These are phyloP conservation scores for Thecocarcelia acutangulata DNA, from an alignment of 2,888 invertebrate genomes.

Conservation along the genomic window DNA sequence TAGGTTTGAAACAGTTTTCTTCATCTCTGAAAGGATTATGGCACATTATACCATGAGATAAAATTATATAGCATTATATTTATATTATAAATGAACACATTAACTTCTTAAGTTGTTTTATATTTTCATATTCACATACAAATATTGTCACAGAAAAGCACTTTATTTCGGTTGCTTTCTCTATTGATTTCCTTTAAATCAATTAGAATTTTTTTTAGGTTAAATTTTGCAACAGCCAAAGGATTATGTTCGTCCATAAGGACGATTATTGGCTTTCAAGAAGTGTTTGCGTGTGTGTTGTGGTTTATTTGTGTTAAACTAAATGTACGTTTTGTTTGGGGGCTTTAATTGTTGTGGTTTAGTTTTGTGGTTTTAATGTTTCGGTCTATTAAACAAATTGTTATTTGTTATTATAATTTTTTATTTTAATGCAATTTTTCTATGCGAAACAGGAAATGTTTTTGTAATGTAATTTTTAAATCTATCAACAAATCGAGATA, in stretches of 20 bases:
- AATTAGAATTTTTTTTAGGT: slow-evolving; percentile 10
- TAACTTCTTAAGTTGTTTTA: not conserved
- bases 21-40: slow-evolving; percentile 14
- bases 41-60: not conserved
- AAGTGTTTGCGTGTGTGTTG: not conserved
- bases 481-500: too few species aligned
- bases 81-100: slow-evolving; percentile 22
- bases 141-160: slow-evolving; percentile 10
- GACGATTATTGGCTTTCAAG: not conserved
- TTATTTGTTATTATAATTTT: not conserved
- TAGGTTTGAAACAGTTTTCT: slow-evolving; percentile 20
- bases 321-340: not conserved
- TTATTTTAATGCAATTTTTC: not conserved
- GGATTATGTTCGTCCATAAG: slow-evolving; percentile 28
- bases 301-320: too few species aligned
- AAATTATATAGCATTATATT: slow-evolving; percentile 30
- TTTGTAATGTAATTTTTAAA: too few species aligned
- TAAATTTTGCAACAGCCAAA: slow-evolving; percentile 11
- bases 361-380: slow-evolving; percentile 19
- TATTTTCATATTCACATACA: not conserved
- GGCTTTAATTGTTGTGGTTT: not conserved
- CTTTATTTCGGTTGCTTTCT: not conserved
- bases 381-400: slow-evolving; percentile 38
- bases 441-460: too few species aligned
- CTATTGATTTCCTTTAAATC: slow-evolving; percentile 22